Percentiles rank a stretch among this genome's conserved stretches.
These are phyloP conservation scores for Metopolophium dirhodum DNA, from an alignment of 1,140 invertebrate genomes.

Conservation along the genomic window DNA sequence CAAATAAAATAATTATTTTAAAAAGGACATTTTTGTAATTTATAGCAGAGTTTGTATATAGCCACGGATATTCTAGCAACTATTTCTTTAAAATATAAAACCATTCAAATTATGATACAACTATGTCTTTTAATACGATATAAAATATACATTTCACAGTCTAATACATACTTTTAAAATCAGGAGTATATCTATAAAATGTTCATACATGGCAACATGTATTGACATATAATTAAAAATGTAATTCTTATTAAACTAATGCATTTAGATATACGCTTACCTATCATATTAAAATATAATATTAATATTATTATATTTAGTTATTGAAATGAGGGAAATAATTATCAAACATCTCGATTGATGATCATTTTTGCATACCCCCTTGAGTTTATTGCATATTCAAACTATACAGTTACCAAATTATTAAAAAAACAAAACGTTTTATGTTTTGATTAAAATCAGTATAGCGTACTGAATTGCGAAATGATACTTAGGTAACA, in stretches of 20 bases:
- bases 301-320: not conserved
- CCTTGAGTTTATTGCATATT: not conserved
- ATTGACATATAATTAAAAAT: not conserved
- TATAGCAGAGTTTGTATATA: not conserved
- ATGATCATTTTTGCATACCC: not conserved
- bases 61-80: not conserved
- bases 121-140: not conserved
- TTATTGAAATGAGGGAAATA: not conserved
- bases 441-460: not conserved
- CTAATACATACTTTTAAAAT: not conserved
- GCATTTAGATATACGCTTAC: too few species aligned
- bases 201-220: too few species aligned
- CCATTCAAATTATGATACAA: not conserved
- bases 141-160: not conserved
- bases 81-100: not conserved
- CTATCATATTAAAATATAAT: too few species aligned
- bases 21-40: not conserved
- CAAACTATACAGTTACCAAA: not conserved
- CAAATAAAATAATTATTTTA: not conserved
- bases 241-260: not conserved
- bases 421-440: not conserved
- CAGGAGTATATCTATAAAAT: not conserved
- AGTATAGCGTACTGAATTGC: not conserved
- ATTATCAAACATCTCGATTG: not conserved
- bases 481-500: not conserved